phyloP scores from a whole-genome alignment of 1,140 invertebrate species.

The Nasonia longicornis region DNA sequence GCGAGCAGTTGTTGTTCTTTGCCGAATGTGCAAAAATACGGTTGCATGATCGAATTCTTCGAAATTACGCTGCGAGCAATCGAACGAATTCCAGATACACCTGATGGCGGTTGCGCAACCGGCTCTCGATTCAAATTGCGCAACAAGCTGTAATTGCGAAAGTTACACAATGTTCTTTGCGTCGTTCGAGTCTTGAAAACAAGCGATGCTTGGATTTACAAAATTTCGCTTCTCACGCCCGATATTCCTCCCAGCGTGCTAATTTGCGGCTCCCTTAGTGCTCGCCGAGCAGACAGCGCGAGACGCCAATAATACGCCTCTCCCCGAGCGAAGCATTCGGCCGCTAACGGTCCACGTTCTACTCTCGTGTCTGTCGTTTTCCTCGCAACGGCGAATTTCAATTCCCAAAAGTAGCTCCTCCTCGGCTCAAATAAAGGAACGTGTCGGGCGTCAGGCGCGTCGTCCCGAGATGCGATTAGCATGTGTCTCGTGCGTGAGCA shows the following conservation, averaged over 20 bases:
- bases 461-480: not conserved
- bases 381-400: not conserved
- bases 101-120: no score
- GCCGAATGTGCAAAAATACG: no score
- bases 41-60: no score
- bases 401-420: not conserved
- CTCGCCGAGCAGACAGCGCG: no score
- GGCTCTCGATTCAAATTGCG: no score
- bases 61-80: no score
- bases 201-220: constrained; percentile 8
- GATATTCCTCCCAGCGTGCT: no score
- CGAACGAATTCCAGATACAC: no score
- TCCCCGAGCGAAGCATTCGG: no score
- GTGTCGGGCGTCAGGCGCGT: not conserved
- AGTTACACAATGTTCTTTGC: not conserved
- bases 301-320: not conserved
- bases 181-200: no score
- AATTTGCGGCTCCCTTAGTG: not conserved
- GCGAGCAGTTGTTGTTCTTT: no score
- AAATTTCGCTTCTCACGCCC: not conserved
- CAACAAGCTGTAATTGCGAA: no score
- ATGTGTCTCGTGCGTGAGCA: not conserved
- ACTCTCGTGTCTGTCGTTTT: not conserved
- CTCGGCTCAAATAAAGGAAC: not conserved
- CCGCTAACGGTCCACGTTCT: not conserved